Evolutionary conservation across 2,113 vertebrate species (phyloP).

Genomic region (Ardeotis arabs): DNA sequence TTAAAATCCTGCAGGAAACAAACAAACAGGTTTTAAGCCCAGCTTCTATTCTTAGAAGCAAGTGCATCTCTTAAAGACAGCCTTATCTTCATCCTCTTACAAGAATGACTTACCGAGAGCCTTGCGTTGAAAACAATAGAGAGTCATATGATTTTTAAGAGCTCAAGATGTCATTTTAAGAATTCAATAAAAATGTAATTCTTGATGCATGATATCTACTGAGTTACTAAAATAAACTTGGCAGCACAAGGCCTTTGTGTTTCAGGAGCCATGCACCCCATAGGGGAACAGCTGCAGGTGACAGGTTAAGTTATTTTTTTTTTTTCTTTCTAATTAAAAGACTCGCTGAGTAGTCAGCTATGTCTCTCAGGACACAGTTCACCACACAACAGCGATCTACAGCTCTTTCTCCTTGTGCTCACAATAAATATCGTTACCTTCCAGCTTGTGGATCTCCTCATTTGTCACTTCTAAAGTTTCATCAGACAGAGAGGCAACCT

Average conservation of each 20-base stretch:
- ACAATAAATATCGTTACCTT: conserved; percentile 75
- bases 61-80: neutral
- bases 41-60: neutral
- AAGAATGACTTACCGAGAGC: neutral
- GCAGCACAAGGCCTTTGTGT: accelerated
- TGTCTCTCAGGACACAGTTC: neutral
- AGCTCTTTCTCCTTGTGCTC: neutral
- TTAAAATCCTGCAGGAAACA: neutral
- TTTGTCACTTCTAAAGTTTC: conserved; percentile 76
- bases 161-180: neutral
- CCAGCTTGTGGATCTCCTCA: conserved; percentile 74
- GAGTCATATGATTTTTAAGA: neutral
- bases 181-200: neutral
- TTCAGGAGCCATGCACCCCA: neutral
- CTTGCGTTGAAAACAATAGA: neutral
- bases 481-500: conserved; percentile 90
- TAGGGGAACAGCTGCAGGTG: neutral
- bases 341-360: neutral
- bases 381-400: neutral
- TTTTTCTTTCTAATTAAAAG: neutral
- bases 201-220: neutral
- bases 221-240: neutral
- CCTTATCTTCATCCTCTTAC: neutral
- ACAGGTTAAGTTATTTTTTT: neutral
- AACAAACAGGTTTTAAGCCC: neutral